Evolutionary conservation across 2,797 vertebrate genomes (phyloP).

Genomic region (Anisognathus igniventris): DNA sequence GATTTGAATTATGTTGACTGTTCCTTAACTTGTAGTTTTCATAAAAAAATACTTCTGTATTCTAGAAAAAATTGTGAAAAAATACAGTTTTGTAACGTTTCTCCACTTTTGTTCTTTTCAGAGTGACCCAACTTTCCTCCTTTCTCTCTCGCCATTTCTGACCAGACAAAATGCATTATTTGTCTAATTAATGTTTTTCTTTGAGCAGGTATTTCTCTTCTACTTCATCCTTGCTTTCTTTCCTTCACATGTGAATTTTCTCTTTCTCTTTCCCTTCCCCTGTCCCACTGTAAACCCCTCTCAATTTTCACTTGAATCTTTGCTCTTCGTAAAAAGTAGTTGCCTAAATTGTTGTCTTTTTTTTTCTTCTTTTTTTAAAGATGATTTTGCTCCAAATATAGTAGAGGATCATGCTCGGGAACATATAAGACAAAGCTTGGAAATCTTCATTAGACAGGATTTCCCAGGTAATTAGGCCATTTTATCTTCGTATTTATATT

Average conservation of each 20-base stretch:
- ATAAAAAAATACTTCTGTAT: background rate
- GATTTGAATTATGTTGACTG: background rate
- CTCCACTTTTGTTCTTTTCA: slow-evolving; percentile 36
- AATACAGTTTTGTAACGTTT: slow-evolving; percentile 10
- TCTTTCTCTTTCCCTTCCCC: background rate
- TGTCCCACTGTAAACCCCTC: background rate
- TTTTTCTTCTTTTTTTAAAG: slow-evolving; percentile 67
- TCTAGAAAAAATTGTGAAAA: background rate
- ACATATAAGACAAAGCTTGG: slow-evolving; percentile 85
- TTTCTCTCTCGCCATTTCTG: slow-evolving; percentile 33
- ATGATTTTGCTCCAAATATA: slow-evolving; percentile 85
- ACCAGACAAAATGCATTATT: slow-evolving; percentile 47
- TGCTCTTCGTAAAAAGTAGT: background rate
- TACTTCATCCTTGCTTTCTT: slow-evolving; percentile 30
- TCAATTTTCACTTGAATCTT: background rate
- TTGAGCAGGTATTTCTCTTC: slow-evolving; percentile 45
- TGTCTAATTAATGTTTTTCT: slow-evolving; percentile 56
- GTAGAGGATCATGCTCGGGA: slow-evolving; percentile 86
- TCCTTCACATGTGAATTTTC: background rate
- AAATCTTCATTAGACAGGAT: slow-evolving; percentile 85
- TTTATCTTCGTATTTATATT: background rate
- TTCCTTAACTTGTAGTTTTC: background rate
- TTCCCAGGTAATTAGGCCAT: slow-evolving; percentile 79
- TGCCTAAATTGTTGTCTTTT: background rate
- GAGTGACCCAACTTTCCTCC: slow-evolving; percentile 22